phyloP scores from a whole-genome alignment of 2,113 vertebrate genomes.

The Oreotrochilus melanogaster region DNA sequence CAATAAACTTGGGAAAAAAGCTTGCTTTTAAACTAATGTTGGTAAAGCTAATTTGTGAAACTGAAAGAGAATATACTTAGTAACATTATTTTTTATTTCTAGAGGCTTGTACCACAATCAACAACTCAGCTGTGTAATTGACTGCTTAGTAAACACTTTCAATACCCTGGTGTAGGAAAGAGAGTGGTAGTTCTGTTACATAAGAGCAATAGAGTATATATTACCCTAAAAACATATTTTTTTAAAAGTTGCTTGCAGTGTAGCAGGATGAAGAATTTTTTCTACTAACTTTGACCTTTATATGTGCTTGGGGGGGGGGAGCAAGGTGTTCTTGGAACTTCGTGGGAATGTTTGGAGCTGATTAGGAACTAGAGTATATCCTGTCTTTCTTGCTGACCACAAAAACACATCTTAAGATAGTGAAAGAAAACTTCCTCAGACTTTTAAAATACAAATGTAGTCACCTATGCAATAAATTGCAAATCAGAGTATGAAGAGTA shows the following conservation, averaged over 20 bases:
- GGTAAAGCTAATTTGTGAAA: background rate
- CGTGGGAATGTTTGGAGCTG: slow-evolving; percentile 1
- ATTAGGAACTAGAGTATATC: slow-evolving; percentile 21
- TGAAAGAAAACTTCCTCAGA: slow-evolving; percentile 22
- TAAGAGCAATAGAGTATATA: background rate
- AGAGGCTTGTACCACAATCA: background rate
- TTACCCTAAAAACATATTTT: background rate
- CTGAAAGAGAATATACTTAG: background rate
- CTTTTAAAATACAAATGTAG: background rate
- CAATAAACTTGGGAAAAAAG: background rate
- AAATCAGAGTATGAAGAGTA: background rate
- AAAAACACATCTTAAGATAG: slow-evolving; percentile 41
- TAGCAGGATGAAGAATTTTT: slow-evolving; percentile 13
- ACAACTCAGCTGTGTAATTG: background rate
- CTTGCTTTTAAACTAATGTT: background rate
- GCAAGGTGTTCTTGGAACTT: slow-evolving; percentile 3
- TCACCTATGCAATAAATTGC: background rate
- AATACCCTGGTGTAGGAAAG: background rate
- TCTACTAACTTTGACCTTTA: slow-evolving; percentile 3
- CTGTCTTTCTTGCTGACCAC: slow-evolving; percentile 49
- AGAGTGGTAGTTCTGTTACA: background rate
- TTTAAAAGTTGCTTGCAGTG: background rate
- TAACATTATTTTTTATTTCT: background rate
- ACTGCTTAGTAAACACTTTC: background rate
- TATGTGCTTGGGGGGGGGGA: background rate